Percentiles rank a stretch among this genome's conserved stretches.
phyloP scores from a whole-genome alignment of 2,888 invertebrate species.

The Orthosia incerta region DNA sequence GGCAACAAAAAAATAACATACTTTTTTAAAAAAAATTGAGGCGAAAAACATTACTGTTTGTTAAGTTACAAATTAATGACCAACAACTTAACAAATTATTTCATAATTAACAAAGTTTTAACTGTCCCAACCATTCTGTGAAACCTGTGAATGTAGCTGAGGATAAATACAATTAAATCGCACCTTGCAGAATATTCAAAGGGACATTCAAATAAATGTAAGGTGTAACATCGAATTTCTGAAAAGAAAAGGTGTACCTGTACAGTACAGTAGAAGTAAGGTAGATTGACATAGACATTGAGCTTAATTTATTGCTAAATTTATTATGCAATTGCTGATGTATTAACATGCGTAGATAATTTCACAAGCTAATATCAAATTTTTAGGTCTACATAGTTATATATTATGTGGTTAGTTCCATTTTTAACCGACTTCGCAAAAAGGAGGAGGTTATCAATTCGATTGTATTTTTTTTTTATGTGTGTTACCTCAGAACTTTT shows the following conservation, averaged over 20 bases:
- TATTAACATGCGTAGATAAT: not conserved
- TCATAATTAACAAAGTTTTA: constrained; percentile 11
- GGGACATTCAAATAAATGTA: not conserved
- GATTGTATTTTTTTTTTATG: no score
- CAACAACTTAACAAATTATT: not conserved
- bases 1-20: not conserved
- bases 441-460: no score
- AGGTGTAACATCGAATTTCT: not conserved
- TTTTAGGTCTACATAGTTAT: not conserved
- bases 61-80: constrained; percentile 1
- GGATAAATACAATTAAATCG: not conserved
- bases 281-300: not conserved
- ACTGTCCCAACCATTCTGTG: not conserved
- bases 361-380: not conserved
- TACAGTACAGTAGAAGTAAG: not conserved
- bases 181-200: constrained; percentile 9
- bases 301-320: constrained; percentile 1
- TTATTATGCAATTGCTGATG: not conserved
- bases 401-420: not conserved
- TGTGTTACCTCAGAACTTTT: no score
- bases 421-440: no score
- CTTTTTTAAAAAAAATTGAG: not conserved
- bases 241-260: constrained; percentile 1
- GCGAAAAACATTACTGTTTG: constrained; percentile 5
- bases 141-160: not conserved